Percentiles rank a stretch among this genome's conserved stretches.
phyloP scores from a whole-genome alignment of 2,113 vertebrate genomes.

The Bubalus kerabau region DNA sequence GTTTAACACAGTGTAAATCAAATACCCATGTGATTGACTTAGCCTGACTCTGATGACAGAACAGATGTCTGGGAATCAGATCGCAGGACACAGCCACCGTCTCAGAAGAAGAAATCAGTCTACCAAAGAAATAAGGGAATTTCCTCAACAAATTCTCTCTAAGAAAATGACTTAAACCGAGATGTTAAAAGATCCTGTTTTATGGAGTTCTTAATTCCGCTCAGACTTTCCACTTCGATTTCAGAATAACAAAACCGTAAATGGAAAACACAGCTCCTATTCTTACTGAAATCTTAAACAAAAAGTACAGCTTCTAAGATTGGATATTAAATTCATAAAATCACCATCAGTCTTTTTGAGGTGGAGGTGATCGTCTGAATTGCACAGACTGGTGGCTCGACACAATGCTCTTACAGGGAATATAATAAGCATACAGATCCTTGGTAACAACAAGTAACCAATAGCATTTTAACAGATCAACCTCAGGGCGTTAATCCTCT shows the following conservation, averaged over 20 bases:
- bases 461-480: neutral
- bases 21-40: neutral
- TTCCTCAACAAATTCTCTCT: neutral
- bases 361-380: neutral
- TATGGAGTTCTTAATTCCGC: neutral
- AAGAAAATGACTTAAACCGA: conserved; percentile 39
- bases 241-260: conserved; percentile 16
- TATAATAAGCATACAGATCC: neutral
- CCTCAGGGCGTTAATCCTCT: neutral
- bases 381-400: neutral
- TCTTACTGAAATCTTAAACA: neutral
- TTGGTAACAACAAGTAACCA: neutral
- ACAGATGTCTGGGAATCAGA: conserved; percentile 24
- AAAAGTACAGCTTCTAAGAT: neutral
- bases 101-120: neutral
- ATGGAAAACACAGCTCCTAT: neutral
- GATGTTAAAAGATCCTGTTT: neutral
- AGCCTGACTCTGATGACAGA: neutral
- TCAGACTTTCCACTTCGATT: conserved; percentile 30
- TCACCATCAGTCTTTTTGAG: too few relatives aligned
- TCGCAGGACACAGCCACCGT: neutral
- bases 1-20: neutral
- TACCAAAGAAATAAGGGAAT: neutral
- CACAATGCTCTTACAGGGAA: neutral
- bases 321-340: neutral